These are phyloP conservation scores for Euleptes europaea DNA, from an alignment of 2,113 vertebrate genomes.

Conservation along the genomic window DNA sequence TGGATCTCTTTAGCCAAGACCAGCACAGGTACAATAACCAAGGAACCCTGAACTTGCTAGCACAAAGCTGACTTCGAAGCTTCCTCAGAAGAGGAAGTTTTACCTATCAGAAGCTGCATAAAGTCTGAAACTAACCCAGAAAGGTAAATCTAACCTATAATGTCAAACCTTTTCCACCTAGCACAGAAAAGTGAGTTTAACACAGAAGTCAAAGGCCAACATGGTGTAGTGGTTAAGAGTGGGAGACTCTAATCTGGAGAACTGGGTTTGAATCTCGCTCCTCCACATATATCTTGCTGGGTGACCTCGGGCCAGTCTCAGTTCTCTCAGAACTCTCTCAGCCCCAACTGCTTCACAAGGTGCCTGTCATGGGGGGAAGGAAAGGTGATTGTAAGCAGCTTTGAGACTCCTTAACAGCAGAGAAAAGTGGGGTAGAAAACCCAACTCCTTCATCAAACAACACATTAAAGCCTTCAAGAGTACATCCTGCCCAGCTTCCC, in stretches of 20 bases:
- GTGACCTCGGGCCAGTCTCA: too few species aligned
- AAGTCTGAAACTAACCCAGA: background rate
- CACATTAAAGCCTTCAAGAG: slow-evolving; percentile 12
- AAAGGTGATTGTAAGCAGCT: too few species aligned
- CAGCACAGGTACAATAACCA: background rate
- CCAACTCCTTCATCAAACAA: too few species aligned
- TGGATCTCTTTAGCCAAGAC: background rate
- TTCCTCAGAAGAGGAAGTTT: background rate
- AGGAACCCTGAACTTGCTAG: background rate
- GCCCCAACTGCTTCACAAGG: too few species aligned
- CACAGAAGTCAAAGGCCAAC: slow-evolving; percentile 17
- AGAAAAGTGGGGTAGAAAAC: too few species aligned
- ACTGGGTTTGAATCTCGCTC: too few species aligned
- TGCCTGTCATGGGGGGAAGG: too few species aligned
- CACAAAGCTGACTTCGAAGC: background rate
- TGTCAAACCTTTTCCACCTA: background rate
- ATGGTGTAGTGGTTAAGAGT: too few species aligned
- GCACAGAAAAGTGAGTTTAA: background rate
- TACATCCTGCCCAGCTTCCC: slow-evolving; percentile 21
- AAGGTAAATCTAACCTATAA: background rate
- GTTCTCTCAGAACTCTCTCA: too few species aligned
- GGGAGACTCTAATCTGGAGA: too few species aligned
- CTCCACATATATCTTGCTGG: too few species aligned
- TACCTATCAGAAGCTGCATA: background rate
- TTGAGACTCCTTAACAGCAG: too few species aligned